Evolutionary conservation across 2,113 vertebrate genomes (phyloP).

Genomic region (Antigone vipio): DNA sequence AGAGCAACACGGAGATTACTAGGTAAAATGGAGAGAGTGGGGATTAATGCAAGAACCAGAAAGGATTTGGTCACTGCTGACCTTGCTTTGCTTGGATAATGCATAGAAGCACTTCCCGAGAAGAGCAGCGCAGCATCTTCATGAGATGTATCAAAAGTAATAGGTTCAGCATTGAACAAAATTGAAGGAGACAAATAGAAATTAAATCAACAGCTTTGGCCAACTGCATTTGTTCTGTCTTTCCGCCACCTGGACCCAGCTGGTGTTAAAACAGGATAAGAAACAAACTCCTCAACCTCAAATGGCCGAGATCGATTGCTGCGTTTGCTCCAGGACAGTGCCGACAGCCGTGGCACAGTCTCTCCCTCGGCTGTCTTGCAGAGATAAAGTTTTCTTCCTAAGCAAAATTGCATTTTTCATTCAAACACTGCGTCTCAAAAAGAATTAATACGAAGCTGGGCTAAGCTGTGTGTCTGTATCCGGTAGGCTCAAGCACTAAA

Average conservation of each 20-base stretch:
- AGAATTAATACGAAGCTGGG: not conserved
- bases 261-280: not conserved
- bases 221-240: not conserved
- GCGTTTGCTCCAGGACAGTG: not conserved
- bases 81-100: not conserved
- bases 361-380: not conserved
- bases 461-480: not conserved
- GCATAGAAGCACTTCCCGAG: not conserved
- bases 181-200: not conserved
- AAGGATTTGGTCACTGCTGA: constrained; percentile 17
- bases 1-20: not conserved
- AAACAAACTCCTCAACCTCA: not conserved
- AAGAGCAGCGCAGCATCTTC: not conserved
- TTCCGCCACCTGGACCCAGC: not conserved
- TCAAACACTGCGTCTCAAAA: not conserved
- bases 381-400: not conserved
- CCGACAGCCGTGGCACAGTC: not conserved
- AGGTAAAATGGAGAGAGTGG: not conserved
- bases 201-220: not conserved
- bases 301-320: rapidly evolving
- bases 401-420: not conserved
- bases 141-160: not conserved
- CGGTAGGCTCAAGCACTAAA: not conserved
- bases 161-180: not conserved
- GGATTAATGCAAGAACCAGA: constrained; percentile 21